Evolutionary conservation across 1,140 invertebrate species (phyloP), one percentile per base, ranked within the genome.

Genomic region (Hesperophylax magnus): DNA sequence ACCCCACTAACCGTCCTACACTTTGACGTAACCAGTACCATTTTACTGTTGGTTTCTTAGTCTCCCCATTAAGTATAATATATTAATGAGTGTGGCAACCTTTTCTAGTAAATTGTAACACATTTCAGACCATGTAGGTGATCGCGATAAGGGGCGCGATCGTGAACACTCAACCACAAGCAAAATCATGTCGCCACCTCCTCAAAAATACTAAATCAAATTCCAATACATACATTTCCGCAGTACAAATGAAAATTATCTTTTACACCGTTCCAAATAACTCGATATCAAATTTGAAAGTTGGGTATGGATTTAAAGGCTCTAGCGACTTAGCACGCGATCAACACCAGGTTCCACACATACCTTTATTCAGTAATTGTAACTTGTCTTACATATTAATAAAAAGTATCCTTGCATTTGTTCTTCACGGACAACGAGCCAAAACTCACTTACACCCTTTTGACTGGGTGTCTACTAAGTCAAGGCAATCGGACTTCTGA

Each of bases 101-200:
- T 84, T 84, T 84, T 80, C 82, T 77, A 84, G 82, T 84, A 84
- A 84, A 84, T 84, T 84, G 82, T 84, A 79, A 81, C 82, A 84
- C 78, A 84, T 84, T 84, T 81, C 80, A 84, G 79, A 84, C 77
- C 82, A 84, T 84, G 82, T 84, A 84, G 82, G 82, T 84, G 82
- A 84, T 84, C 82, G 76, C 79, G 82, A 84, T 84, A 84, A 81
- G 69, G 79, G 79, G 58, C 54, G 53, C 31, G 56, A 77, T 72
- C 69, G 22, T 15, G 69, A 54, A 56, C 1, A 54, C 8, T 53
- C 39, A 56, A 22, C 52, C 18, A 27, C 47, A 6, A 56, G 15
- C 7, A 54, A 54, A 53, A 54, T 54, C 11, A 53, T 4, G 2
- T 5, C 11, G 47, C 0, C 6, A 54, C 52, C 18, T 1, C 4